A percentile compares a stretch with the other conserved stretches of the same genome.
These are phyloP conservation scores for Brevipalpus yothersi DNA, from an alignment of 1,140 invertebrate genomes.

Conservation along the genomic window DNA sequence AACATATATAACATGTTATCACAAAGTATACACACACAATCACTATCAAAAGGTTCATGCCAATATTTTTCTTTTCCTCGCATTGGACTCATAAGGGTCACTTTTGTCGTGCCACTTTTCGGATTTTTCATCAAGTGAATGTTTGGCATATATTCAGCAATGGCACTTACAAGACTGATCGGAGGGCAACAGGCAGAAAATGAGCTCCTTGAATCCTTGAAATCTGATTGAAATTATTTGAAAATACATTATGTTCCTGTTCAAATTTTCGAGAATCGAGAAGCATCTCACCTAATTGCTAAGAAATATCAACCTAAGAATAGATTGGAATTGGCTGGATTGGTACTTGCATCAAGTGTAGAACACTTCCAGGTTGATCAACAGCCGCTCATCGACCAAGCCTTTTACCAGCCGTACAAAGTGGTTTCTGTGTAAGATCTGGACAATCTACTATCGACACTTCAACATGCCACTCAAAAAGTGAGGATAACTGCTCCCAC, in stretches of 20 bases:
- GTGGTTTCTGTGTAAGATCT: constrained; percentile 47
- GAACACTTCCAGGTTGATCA: constrained; percentile 56
- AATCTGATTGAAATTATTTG: not conserved
- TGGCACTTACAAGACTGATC: constrained; percentile 40
- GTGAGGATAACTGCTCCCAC: constrained; percentile 32
- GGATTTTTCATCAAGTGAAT: not conserved
- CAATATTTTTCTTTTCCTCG: constrained; percentile 4
- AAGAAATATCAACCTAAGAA: constrained; percentile 21
- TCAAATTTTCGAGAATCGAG: not conserved
- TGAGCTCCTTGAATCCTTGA: constrained; percentile 29
- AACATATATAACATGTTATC: constrained; percentile 63
- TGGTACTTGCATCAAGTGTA: constrained; percentile 48
- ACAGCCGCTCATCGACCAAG: constrained; percentile 43
- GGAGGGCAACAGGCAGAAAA: constrained; percentile 63
- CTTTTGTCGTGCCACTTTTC: not conserved
- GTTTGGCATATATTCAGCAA: constrained; percentile 41
- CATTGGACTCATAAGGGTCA: constrained; percentile 10
- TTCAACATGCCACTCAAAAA: constrained; percentile 40
- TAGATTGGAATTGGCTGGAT: constrained; percentile 34
- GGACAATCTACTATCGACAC: constrained; percentile 57
- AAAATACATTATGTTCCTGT: not conserved
- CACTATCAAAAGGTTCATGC: constrained; percentile 10
- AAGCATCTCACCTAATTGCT: constrained; percentile 19
- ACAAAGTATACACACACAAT: constrained; percentile 30
- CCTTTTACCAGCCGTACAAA: constrained; percentile 43